A percentile compares a stretch with the other conserved stretches of the same genome.
phyloP scores from a whole-genome alignment of 2,113 vertebrate species.

The Otis tarda region DNA sequence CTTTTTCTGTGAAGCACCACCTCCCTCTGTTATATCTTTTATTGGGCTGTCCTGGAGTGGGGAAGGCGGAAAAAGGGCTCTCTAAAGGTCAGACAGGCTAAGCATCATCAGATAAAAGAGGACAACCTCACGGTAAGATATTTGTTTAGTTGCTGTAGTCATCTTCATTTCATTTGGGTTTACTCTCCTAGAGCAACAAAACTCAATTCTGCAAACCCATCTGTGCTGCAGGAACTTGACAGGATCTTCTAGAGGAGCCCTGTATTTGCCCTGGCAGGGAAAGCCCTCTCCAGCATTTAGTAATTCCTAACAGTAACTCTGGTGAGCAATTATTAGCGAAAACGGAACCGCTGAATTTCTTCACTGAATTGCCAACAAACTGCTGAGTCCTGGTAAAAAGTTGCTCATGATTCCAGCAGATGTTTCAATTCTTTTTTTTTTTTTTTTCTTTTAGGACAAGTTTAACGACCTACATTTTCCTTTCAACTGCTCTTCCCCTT shows the following conservation, averaged over 20 bases:
- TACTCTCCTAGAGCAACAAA: not conserved
- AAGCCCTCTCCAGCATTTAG: not conserved
- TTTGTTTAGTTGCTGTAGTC: not conserved
- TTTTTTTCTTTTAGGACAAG: not conserved
- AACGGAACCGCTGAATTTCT: not conserved
- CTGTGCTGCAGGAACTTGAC: not conserved
- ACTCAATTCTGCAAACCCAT: not conserved
- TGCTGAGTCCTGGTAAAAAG: not conserved
- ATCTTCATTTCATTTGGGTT: not conserved
- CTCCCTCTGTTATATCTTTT: not conserved
- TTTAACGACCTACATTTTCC: not conserved
- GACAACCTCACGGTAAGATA: not conserved
- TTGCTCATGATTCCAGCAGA: slow-evolving; percentile 7
- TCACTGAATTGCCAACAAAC: not conserved
- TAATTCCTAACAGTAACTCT: not conserved
- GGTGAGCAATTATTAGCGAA: not conserved
- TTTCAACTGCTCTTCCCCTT: slow-evolving; percentile 28
- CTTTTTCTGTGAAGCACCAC: not conserved
- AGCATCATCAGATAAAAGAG: not conserved
- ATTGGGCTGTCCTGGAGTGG: not conserved
- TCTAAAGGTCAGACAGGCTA: not conserved
- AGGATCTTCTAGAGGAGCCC: not conserved
- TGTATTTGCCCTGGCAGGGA: not conserved
- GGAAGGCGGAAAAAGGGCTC: not conserved
- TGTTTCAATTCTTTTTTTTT: not conserved